These are phyloP conservation scores for Heterotis niloticus DNA, from an alignment of 2,113 vertebrate genomes.

Conservation along the genomic window DNA sequence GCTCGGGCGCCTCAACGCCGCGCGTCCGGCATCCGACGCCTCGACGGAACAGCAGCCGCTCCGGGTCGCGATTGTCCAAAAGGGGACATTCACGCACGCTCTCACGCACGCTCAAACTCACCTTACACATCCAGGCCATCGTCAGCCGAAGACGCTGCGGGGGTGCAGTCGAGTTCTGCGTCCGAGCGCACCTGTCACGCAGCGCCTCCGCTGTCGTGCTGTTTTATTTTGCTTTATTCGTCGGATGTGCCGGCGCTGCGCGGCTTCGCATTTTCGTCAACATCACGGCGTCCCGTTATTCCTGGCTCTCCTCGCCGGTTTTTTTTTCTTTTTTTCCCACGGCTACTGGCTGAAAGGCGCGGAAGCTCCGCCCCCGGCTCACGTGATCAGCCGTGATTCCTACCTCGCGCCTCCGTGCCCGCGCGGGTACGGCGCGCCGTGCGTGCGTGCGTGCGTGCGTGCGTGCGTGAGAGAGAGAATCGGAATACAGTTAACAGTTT, in stretches of 20 bases:
- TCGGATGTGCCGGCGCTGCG: conserved; percentile 18
- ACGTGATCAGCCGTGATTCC: conserved; percentile 47
- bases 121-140: conserved; percentile 73
- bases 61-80: background rate
- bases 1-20: background rate
- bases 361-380: conserved; percentile 48
- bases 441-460: too few species aligned
- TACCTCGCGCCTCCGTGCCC: conserved; percentile 25
- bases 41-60: background rate
- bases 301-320: conserved; percentile 32
- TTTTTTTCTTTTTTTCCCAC: conserved; percentile 23
- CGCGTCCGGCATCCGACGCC: background rate
- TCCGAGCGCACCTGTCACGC: background rate
- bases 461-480: too few species aligned
- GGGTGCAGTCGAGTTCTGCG: background rate
- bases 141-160: conserved; percentile 10
- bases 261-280: conserved; percentile 40
- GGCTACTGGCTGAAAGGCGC: conserved; percentile 47
- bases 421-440: background rate
- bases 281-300: conserved; percentile 54
- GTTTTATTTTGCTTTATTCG: conserved; percentile 29
- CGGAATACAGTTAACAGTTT: too few species aligned
- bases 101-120: conserved; percentile 39
- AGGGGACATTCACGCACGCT: background rate
- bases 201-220: conserved; percentile 23